Evolutionary conservation across 1,140 invertebrate genomes (phyloP).

Genomic region (Radopholus similis): DNA sequence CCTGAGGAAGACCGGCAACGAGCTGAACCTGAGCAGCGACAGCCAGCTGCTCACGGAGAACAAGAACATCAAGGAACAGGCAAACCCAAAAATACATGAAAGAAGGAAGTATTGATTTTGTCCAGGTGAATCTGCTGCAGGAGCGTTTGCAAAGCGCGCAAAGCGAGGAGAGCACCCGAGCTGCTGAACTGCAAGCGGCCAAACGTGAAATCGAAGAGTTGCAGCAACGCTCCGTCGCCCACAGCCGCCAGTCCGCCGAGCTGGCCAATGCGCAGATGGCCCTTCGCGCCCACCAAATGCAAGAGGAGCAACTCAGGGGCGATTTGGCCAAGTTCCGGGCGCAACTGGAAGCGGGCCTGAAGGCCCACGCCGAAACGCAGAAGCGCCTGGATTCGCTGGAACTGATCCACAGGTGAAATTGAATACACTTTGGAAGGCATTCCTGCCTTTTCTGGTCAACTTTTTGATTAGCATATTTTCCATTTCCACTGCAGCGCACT

Average conservation of each 20-base stretch:
- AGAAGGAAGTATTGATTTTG: background rate
- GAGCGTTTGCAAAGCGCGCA: constrained; percentile 25
- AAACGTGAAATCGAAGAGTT: constrained; percentile 37
- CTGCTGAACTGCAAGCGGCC: constrained; percentile 32
- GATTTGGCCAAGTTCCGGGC: constrained; percentile 24
- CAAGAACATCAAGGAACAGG: constrained; percentile 34
- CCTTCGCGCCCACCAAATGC: constrained; percentile 27
- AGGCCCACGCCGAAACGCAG: constrained; percentile 12
- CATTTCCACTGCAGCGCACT: constrained; percentile 13
- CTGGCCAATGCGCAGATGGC: constrained; percentile 29
- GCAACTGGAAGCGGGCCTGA: constrained; percentile 22
- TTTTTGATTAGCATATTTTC: background rate
- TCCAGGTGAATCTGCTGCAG: constrained; percentile 25
- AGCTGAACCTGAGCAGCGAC: constrained; percentile 29
- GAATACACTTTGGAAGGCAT: background rate
- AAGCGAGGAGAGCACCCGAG: constrained; percentile 18
- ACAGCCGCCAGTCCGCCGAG: constrained; percentile 25
- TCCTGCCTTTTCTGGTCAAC: background rate
- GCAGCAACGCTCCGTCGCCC: constrained; percentile 31
- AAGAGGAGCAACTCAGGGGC: constrained; percentile 23
- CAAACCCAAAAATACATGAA: background rate
- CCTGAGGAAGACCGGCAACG: constrained; percentile 26
- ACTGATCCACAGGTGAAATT: constrained; percentile 18
- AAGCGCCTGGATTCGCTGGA: constrained; percentile 20
- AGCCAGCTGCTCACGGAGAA: constrained; percentile 34